Conservation (phyloP, 1,140 invertebrate species). For the Drosophila hydei region DNA sequence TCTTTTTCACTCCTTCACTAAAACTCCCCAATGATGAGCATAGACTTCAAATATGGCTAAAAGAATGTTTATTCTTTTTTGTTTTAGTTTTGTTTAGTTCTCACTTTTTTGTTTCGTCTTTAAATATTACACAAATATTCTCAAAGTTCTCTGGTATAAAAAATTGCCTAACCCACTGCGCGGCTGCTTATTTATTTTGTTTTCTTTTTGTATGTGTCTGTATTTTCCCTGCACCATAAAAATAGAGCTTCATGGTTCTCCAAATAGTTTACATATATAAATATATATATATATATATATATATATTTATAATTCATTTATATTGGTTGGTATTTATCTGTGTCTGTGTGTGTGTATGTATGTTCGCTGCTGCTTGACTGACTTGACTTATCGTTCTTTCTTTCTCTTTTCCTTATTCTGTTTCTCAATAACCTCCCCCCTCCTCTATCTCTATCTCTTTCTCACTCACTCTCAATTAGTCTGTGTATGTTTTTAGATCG, state of each 20-base stretch:
- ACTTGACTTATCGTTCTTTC: conserved; percentile 49
- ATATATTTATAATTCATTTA: conserved; percentile 51
- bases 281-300: conserved; percentile 54
- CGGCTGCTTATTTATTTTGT: conserved; percentile 24
- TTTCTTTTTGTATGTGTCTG: conserved; percentile 34
- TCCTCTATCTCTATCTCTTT: conserved; percentile 26
- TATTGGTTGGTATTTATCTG: conserved; percentile 67
- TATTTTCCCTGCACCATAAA: conserved; percentile 64
- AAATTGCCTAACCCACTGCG: conserved; percentile 53
- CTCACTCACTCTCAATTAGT: conserved; percentile 32
- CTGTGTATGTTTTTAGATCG: conserved; percentile 61
- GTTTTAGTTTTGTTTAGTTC: conserved; percentile 8
- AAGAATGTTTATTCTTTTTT: conserved; percentile 27
- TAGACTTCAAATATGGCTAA: conserved; percentile 44
- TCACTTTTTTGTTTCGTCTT: conserved; percentile 1
- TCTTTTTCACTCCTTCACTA: conserved; percentile 1
- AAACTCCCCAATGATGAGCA: conserved; percentile 44
- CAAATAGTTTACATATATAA: conserved; percentile 79
- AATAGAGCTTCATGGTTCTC: conserved; percentile 75
- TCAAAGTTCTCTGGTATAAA: conserved; percentile 59
- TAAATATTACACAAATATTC: conserved; percentile 37
- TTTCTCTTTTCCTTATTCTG: conserved; percentile 25
- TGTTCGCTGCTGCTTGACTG: conserved; percentile 47
- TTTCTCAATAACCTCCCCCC: conserved; percentile 46
- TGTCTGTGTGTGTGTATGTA: conserved; percentile 1